These are phyloP conservation scores for Pollimyrus isidori DNA, from an alignment of 2,113 vertebrate species.

Conservation along the genomic window DNA sequence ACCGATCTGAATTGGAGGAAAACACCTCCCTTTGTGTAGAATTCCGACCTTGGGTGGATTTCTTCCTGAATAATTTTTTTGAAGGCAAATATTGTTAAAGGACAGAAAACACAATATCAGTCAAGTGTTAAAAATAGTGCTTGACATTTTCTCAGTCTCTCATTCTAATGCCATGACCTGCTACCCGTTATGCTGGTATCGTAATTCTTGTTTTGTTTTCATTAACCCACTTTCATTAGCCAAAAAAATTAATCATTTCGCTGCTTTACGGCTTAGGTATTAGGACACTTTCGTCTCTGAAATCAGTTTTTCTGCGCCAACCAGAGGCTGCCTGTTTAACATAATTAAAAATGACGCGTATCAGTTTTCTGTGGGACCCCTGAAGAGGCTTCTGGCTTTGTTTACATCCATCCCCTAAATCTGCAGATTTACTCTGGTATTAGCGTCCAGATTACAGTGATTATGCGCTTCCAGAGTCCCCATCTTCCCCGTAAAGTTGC, in stretches of 20 bases:
- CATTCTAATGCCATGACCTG: background rate
- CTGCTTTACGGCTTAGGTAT: background rate
- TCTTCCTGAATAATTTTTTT: background rate
- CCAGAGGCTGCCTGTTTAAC: background rate
- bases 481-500: background rate
- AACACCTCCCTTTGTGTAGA: background rate
- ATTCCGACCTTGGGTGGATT: background rate
- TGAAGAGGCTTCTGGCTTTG: background rate
- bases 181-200: background rate
- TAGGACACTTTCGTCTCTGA: background rate
- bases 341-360: background rate
- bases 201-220: background rate
- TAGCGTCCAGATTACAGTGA: background rate
- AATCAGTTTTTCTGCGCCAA: background rate
- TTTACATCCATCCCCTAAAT: constrained; percentile 1
- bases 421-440: background rate
- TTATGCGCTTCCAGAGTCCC: background rate
- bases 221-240: background rate
- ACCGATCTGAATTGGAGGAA: background rate
- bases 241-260: background rate
- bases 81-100: background rate
- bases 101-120: background rate
- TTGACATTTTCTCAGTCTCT: background rate
- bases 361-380: background rate
- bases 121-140: background rate